Evolutionary conservation across 2,797 vertebrate genomes (phyloP), one percentile per base, ranked within the genome.

Genomic region (Gymnoscopelus microlampas): DNA sequence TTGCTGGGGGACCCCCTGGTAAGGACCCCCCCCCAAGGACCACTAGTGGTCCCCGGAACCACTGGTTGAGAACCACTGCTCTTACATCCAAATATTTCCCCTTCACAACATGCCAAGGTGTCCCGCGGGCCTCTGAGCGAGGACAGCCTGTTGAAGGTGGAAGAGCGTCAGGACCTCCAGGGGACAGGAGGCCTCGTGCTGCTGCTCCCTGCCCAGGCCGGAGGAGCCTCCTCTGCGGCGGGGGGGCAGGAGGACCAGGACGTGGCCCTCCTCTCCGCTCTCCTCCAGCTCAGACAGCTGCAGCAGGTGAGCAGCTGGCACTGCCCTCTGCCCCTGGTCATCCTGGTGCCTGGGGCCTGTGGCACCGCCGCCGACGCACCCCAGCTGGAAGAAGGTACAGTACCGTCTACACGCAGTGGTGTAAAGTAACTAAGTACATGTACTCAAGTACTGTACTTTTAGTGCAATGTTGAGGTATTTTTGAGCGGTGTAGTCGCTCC

Each of bases 261-360:
- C 1, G 85, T 96, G 0, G 93, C 93, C 35, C 94, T 97, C 91
- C 94, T 98, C 53, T 96, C 96, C 0, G 96, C 96, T 0, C 75
- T 97, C 71, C 91, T 99, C 48, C 97, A 98, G 86, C 91, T 98
- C 68, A 97, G 93, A 77, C 97, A 97, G 86, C 87, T 99, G 1
- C 95, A 98, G 70, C 95, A 97, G 72, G 95, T 92, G 49, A 96
- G 94, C 73, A 91, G 94, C 60, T 97, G 96, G 90, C 92, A 94
- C 47, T 93, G 94, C 0, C 60, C 95, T 0, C 80, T 97, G 53
- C 96, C 97, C 0, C 89, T 99, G 62, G 94, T 89, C 29, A 81
- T 99, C 19, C 90, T 99, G 4, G 92, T 95, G 0, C 95, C 97
- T 0, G 70, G 89, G 60, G 56, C 77, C 0, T 88, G 87, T 1